Base-by-base conservation (phyloP, 2,113 vertebrate species). In the Burhinus bistriatus region DNA sequence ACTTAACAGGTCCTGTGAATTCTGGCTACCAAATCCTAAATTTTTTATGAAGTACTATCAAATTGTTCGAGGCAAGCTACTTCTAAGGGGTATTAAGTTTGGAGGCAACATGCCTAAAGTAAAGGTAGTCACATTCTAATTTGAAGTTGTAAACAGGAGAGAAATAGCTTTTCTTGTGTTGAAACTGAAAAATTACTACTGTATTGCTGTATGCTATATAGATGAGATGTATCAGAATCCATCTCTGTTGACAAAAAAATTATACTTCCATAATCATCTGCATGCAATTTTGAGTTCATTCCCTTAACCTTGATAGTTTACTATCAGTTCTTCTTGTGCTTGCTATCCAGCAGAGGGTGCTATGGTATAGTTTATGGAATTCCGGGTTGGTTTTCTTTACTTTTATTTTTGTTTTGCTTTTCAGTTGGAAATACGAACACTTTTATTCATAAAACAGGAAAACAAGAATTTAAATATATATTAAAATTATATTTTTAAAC, bases 331-430 rank as follows among this genome's bases (percentile, higher is more conserved):
- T 38, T 64, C 30, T 42, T 64, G 11, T 66, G 44, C 44, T 83
- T 59, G 2, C 9, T 36, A 57, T 34, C 97, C 98, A 96, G 95
- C 80, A 96, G 97, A 93, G 96, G 87, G 94, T 91, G 71, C 96
- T 93, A 5, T 78, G 71, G 30, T 61, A 83, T 52, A 95, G 87
- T 49, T 25, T 23, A 20, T 95, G 49, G 36, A 38, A n/a, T 58
- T 42, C 10, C n/a, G 16, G 14, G 7, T 19, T 47, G 7, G 2
- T 27, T 42, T 51, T 29, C 20, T 52, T 32, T 23, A 12, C 4
- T 47, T 32, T 12, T 38, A 19, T 30, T 11, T 34, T 29, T 20
- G 5, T 47, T 45, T 15, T 38, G 30, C 26, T 79, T 80, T 78
- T 71, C 25, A 27, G 7, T 61, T 84, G 88, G 42, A 87, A 49